Evolutionary conservation across 2,797 vertebrate species (phyloP).

Genomic region (Orientallactaga sibirica): DNA sequence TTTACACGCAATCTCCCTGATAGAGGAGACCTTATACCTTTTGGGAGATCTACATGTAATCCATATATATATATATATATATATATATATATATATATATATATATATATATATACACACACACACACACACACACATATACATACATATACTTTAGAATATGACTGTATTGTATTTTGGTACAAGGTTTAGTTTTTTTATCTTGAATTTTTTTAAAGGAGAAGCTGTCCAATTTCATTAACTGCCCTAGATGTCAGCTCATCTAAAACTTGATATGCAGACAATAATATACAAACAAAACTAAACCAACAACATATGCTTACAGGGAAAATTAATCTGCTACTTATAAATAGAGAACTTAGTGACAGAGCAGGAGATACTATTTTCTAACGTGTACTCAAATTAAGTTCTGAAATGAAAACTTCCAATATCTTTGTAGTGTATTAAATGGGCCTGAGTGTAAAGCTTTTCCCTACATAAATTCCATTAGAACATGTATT

Average conservation of each 20-base stretch:
- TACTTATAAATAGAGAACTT: not conserved
- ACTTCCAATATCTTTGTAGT: slow-evolving; percentile 53
- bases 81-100: not conserved
- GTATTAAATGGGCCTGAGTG: slow-evolving; percentile 71
- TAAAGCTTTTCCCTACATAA: slow-evolving; percentile 69
- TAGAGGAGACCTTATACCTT: slow-evolving; percentile 58
- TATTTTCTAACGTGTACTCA: not conserved
- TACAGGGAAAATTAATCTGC: not conserved
- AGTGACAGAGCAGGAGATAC: slow-evolving; percentile 20
- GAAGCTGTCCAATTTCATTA: slow-evolving; percentile 32
- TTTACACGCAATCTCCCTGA: slow-evolving; percentile 69
- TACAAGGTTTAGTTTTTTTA: slow-evolving; percentile 42
- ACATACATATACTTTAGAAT: slow-evolving; percentile 18
- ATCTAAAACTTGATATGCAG: slow-evolving; percentile 41
- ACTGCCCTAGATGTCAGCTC: slow-evolving; percentile 21
- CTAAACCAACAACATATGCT: not conserved
- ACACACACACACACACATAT: not conserved
- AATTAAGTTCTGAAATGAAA: slow-evolving; percentile 28
- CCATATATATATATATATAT: slow-evolving; percentile 27
- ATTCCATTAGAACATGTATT: slow-evolving; percentile 68
- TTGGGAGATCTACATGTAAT: slow-evolving; percentile 54
- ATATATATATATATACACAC: not conserved
- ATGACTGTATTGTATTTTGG: slow-evolving; percentile 36
- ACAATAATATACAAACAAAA: slow-evolving; percentile 38
- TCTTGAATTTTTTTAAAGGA: slow-evolving; percentile 30